Evolutionary conservation across 1,140 invertebrate species (phyloP), one percentile per base, ranked within the genome.

Genomic region (Rhopalosiphum maidis): DNA sequence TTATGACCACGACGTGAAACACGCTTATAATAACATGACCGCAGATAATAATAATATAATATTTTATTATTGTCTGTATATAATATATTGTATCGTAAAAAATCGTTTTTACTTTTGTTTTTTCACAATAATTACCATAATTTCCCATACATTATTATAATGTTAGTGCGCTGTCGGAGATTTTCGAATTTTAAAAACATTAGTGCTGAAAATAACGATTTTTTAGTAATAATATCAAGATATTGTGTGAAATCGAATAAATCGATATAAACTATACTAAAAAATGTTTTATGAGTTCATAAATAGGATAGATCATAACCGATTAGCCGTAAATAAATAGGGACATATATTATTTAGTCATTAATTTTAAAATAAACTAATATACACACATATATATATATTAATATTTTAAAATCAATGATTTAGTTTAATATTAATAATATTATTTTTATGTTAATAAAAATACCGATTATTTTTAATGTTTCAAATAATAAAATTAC

Each of bases 51-150:
- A 68, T 68, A n/a, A 77, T n/a, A 77, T 77, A 77, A 18, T n/a
- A 77, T 77, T 77, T 77, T 25, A n/a, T 68, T n/a, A 11, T 68
- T 35, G n/a, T n/a, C 30, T n/a, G 15, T 77, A 35, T n/a, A 77
- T n/a, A 68, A n/a, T n/a, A 77, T 77, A 15, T 77, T 77, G 1
- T 77, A 35, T 68, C 3, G 30, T 68, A 68, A 68, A 68, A 68
- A n/a, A 68, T 77, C 15, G 30, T 77, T 77, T 77, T n/a, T n/a
- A 77, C 60, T 77, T 77, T 77, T 77, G n/a, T 77, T 77, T 77
- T 35, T 77, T 77, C 60, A 68, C 60, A n/a, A n/a, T n/a, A 9
- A 5, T 77, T 21, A 77, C 41, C 41, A 41, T 41, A 41, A 41
- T 41, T 41, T 41, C 41, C 3, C 41, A 41, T 41, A 51, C 30